These are phyloP conservation scores for Tribolium castaneum DNA, from an alignment of 1,140 invertebrate genomes.

Conservation along the genomic window DNA sequence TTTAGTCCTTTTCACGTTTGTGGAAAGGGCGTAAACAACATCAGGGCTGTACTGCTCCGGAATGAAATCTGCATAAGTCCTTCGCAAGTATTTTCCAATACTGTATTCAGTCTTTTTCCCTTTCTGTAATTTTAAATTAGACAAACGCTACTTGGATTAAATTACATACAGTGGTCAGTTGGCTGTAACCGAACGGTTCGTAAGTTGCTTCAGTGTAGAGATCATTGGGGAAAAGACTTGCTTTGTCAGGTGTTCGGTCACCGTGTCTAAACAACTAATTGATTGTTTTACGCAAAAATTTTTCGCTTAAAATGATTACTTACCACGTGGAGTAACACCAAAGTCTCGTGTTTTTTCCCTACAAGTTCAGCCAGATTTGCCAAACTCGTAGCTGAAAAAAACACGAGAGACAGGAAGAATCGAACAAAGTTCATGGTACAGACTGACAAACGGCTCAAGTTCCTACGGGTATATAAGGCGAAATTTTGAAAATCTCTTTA, in stretches of 20 bases:
- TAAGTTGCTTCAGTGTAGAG: not conserved
- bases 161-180: not conserved
- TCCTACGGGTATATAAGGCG: not conserved
- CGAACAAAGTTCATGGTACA: not conserved
- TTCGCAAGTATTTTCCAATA: conserved; percentile 70
- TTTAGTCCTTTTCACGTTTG: conserved; percentile 67
- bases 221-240: conserved; percentile 2
- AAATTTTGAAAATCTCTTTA: not conserved
- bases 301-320: conserved; percentile 2
- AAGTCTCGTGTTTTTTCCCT: not conserved
- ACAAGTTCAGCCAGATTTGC: not conserved
- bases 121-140: conserved; percentile 62
- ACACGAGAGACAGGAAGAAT: not conserved
- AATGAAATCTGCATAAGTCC: conserved; percentile 70
- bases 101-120: conserved; percentile 73
- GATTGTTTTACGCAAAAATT: not conserved
- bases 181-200: not conserved
- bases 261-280: conserved; percentile 16
- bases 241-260: conserved; percentile 8
- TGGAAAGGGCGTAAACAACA: conserved; percentile 33
- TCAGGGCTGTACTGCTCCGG: conserved; percentile 69
- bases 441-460: not conserved
- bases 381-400: not conserved
- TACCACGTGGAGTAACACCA: conserved; percentile 5
- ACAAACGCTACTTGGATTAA: not conserved